Evolutionary conservation across 2,888 invertebrate genomes (phyloP).

Genomic region (Sialis lutaria): DNA sequence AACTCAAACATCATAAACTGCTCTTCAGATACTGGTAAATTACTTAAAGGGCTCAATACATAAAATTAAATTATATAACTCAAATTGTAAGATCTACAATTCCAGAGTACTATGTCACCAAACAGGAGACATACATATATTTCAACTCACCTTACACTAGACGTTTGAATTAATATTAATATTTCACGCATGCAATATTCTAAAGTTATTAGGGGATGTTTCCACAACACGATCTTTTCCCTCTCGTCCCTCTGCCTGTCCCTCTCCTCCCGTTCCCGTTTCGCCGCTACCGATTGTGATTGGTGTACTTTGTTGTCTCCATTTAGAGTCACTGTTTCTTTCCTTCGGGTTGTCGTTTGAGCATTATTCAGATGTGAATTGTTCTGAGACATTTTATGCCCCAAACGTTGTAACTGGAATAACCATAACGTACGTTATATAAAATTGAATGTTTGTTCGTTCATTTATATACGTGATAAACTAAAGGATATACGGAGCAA

Average conservation of each 20-base stretch:
- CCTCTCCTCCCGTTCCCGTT: constrained; percentile 14
- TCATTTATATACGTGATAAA: too few species aligned
- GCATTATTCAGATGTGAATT: constrained; percentile 21
- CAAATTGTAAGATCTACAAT: background rate
- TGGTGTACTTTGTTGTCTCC: constrained; percentile 10
- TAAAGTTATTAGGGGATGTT: constrained; percentile 57
- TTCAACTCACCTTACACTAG: constrained; percentile 34
- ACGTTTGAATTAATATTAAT: constrained; percentile 38
- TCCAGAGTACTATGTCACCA: too few species aligned
- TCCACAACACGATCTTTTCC: constrained; percentile 59
- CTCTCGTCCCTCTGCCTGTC: constrained; percentile 38
- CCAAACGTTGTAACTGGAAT: constrained; percentile 43
- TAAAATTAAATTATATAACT: too few species aligned
- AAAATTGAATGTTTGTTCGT: too few species aligned
- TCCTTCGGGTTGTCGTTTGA: constrained; percentile 4
- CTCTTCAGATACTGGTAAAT: too few species aligned
- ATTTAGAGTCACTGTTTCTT: constrained; percentile 6
- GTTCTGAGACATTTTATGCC: constrained; percentile 41
- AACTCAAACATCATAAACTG: too few species aligned
- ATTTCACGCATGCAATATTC: constrained; percentile 67
- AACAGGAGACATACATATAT: background rate
- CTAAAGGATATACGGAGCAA: too few species aligned
- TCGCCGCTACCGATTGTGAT: constrained; percentile 12
- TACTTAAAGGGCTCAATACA: too few species aligned
- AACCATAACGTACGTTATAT: background rate